Percentiles rank a stretch among this genome's conserved stretches.
Evolutionary conservation across 2,888 invertebrate genomes (phyloP).

Genomic region (Amphimallon solstitiale): DNA sequence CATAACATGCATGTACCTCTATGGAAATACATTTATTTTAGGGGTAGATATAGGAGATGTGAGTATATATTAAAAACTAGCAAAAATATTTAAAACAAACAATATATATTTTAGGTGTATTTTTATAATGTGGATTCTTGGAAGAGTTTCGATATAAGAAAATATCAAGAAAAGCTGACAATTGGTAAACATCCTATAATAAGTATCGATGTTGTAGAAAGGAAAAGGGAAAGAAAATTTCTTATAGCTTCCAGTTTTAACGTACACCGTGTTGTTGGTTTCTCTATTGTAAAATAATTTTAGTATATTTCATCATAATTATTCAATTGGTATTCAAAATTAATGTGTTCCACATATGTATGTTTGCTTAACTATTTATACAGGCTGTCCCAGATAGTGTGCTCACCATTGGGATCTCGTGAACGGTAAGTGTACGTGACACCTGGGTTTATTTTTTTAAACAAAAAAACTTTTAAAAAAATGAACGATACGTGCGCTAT

Average conservation of each 20-base stretch:
- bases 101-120: conserved; percentile 54
- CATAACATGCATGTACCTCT: conserved; percentile 60
- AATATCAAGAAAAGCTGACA: conserved; percentile 56
- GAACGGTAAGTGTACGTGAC: too few species aligned
- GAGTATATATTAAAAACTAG: conserved; percentile 43
- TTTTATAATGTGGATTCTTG: conserved; percentile 60
- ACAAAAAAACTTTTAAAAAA: too few species aligned
- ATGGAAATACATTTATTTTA: conserved; percentile 60
- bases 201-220: conserved; percentile 57
- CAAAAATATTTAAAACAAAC: background rate
- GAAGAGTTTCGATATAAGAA: conserved; percentile 59
- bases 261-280: conserved; percentile 55
- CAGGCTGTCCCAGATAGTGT: too few species aligned
- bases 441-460: too few species aligned
- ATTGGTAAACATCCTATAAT: conserved; percentile 60
- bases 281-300: conserved; percentile 32
- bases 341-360: background rate
- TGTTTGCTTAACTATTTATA: background rate
- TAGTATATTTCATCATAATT: background rate
- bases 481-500: too few species aligned
- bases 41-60: conserved; percentile 59
- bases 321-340: background rate
- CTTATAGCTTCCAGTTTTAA: conserved; percentile 59
- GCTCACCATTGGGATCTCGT: too few species aligned
- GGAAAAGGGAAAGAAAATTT: conserved; percentile 54